phyloP scores from a whole-genome alignment of 92 coral and sea anemone species.

The Phenganax stokvisi region DNA sequence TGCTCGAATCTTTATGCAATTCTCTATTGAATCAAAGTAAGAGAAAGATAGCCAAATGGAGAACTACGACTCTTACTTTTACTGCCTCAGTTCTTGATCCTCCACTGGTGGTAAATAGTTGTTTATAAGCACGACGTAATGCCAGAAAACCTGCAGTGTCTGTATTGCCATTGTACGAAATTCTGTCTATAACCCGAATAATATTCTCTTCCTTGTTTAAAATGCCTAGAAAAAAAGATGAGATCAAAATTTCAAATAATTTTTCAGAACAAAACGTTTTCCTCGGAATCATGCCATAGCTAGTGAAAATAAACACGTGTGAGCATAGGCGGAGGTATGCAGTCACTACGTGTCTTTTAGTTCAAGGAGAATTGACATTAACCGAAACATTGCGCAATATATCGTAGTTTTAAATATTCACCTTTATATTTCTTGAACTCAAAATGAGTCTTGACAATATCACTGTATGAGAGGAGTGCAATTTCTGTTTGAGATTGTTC shows the following conservation, averaged over 20 bases:
- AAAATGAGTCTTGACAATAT: slow-evolving; percentile 20
- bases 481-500: slow-evolving; percentile 30
- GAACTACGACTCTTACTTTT: slow-evolving; percentile 41
- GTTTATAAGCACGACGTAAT: slow-evolving; percentile 37
- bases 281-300: no score
- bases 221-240: neutral
- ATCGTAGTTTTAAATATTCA: neutral
- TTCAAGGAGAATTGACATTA: neutral
- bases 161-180: slow-evolving; percentile 43
- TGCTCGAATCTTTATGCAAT: no score
- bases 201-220: slow-evolving; percentile 40
- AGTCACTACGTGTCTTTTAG: neutral
- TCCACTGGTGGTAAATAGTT: slow-evolving; percentile 42
- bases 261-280: neutral
- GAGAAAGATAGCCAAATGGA: neutral
- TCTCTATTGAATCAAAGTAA: neutral
- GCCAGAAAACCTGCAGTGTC: slow-evolving; percentile 41
- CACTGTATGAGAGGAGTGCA: slow-evolving; percentile 25
- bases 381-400: neutral
- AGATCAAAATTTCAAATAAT: neutral
- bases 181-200: slow-evolving; percentile 37
- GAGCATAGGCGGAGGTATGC: neutral
- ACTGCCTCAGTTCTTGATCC: slow-evolving; percentile 53
- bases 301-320: neutral
- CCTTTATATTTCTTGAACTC: slow-evolving; percentile 34